phyloP scores from a whole-genome alignment of 2,113 vertebrate species.

The Leptobrachium leishanense region DNA sequence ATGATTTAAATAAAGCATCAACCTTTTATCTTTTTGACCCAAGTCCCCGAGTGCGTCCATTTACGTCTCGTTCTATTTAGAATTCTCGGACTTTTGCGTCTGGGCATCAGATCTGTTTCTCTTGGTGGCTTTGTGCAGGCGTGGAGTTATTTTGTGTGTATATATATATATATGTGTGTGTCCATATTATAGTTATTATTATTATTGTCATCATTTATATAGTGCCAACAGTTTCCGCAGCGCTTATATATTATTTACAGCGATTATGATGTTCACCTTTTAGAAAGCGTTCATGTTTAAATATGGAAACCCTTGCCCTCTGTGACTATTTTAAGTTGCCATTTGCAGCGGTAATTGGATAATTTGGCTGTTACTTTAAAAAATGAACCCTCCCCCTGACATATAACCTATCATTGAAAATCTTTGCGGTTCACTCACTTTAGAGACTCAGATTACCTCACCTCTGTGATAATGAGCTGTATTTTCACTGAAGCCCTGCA shows the following conservation, averaged over 20 bases:
- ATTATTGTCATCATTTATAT: too few species aligned
- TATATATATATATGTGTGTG: neutral
- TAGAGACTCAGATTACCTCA: conserved; percentile 27
- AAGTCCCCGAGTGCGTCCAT: too few species aligned
- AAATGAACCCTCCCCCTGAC: conserved; percentile 16
- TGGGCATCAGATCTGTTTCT: too few species aligned
- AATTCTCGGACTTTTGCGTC: neutral
- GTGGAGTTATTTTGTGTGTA: neutral
- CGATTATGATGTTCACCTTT: too few species aligned
- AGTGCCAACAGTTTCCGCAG: too few species aligned
- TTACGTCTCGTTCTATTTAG: neutral
- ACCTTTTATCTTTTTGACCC: too few species aligned
- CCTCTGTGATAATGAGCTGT: conserved; percentile 19
- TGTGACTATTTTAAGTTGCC: neutral
- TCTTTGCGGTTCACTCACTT: conserved; percentile 33
- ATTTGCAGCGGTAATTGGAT: conserved; percentile 19
- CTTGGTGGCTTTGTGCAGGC: too few species aligned
- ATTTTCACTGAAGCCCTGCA: conserved; percentile 21
- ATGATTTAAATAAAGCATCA: too few species aligned
- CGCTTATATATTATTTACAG: neutral
- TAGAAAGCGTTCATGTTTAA: too few species aligned
- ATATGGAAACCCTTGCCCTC: neutral
- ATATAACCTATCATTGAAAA: conserved; percentile 22
- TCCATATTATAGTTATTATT: neutral
- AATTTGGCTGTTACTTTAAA: conserved; percentile 11